Evolutionary conservation across 1,140 invertebrate species (phyloP).

Genomic region (Metaphire vulgaris): DNA sequence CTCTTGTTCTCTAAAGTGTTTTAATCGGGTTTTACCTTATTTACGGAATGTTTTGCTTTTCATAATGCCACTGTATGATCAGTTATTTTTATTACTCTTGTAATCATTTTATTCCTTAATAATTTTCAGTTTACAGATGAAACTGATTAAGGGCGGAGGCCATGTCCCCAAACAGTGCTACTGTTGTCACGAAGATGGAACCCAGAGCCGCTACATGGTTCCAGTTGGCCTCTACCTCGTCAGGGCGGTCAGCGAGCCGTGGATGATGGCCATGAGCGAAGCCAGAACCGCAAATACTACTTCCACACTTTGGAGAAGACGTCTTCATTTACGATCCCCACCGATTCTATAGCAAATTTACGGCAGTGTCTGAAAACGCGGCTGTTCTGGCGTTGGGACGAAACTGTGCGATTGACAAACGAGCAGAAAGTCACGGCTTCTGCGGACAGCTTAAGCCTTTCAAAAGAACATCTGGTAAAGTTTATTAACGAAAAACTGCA

Average conservation of each 20-base stretch:
- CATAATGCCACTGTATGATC: no score
- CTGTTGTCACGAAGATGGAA: conserved; percentile 6
- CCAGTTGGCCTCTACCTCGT: conserved; percentile 17
- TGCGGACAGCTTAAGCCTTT: neutral
- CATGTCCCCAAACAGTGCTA: conserved; percentile 31
- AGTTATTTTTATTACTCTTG: no score
- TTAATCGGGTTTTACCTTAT: no score
- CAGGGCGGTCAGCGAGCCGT: conserved; percentile 48
- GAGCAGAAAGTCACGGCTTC: conserved; percentile 1
- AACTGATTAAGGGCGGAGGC: conserved; percentile 26
- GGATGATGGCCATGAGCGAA: conserved; percentile 56
- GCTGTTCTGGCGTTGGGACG: conserved; percentile 18
- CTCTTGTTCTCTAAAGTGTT: no score
- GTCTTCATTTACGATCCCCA: conserved; percentile 50
- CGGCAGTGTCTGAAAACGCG: conserved; percentile 33
- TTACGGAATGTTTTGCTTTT: no score
- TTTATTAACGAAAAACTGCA: neutral
- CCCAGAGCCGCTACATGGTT: conserved; percentile 11
- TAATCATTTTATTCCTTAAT: neutral
- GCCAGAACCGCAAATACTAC: conserved; percentile 54
- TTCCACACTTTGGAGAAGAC: conserved; percentile 50
- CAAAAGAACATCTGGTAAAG: neutral
- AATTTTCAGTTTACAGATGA: neutral
- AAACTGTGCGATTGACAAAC: neutral
- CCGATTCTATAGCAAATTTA: conserved; percentile 49